Evolutionary conservation across 2,888 invertebrate species (phyloP), one percentile per base, ranked within the genome.

Genomic region (Andrena haemorrhoa): DNA sequence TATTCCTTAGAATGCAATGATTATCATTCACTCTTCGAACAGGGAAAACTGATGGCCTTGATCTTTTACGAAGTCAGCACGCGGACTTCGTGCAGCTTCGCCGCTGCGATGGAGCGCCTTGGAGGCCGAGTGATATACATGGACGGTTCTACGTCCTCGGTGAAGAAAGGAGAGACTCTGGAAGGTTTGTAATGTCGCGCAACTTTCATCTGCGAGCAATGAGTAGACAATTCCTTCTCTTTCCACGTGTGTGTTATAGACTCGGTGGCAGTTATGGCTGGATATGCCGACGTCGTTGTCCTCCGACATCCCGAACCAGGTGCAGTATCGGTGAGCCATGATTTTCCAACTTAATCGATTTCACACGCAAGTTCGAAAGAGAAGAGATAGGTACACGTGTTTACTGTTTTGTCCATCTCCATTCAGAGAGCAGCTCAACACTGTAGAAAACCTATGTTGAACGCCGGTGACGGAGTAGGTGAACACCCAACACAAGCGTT

Each of bases 11-110:
- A 23, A 49, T 3, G 12, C 10, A 8, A 56, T 23, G 10, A 35
- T 47, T 41, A 16, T 20, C 2, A 60, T 20, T 29, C 2, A 8
- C 2, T 35, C 47, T 12, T n/a, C 12, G 20, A 23, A 31, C 89
- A 96, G 95, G 99, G 99, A 56, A 98, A 98, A 95, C 95, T 99
- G 2, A 97, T 99, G 98, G 97, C 98, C 2, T 98, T 98, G 0
- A 96, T 99, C 92, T 99, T 99, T 94, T 99, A 98, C 94, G 99
- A 99, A 95, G 98, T 97, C 0, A 99, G 99, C 93, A 99, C 99
- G 0, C 95, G 99, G 81, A 99, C 99, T 0, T 97, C 97, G 89
- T 98, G 98, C 93, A 99, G 99, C 92, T 99, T 99, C 94, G 96
- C 98, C 0, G 98, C 98, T 0, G 99, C 99, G 0, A 99, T 99